Base-by-base conservation (phyloP, 2,888 invertebrate species). In the Escarpia spicata region DNA sequence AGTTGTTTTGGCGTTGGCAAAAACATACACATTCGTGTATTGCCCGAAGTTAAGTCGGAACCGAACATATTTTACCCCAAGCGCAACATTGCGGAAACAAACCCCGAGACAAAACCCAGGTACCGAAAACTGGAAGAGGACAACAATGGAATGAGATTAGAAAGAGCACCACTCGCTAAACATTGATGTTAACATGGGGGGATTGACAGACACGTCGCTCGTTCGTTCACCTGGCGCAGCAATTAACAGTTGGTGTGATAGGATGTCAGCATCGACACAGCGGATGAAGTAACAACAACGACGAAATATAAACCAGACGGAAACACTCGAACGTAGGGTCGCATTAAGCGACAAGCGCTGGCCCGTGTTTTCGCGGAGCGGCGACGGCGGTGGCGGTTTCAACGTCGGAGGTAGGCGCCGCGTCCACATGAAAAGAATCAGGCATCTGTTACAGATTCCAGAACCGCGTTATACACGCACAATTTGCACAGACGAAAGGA, bases 281-380 rank as follows among this genome's bases (percentile, higher is more conserved):
- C 75, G 19, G 19, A 75, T 6, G 26, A 75, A 75, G 19, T 75
- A 75, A 75, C 75, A 75, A 75, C 75, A 26, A 75, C 75, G 19
- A 75, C 75, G 75, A 75, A 26, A 75, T 75, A 75, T 75, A 75
- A 75, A 75, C 75, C 75, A 75, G 75, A 75, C 75, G 75, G 75
- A 75, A 75, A 75, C 75, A 75, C 75, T 75, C 75, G 75, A 15
- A 75, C 75, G 75, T 75, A 75, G 26, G 26, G 75, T 26, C 6
- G 75, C n/a, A 75, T 75, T 75, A 26, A 75, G n/a, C 75, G 75
- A 75, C 75, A n/a, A 19, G 75, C 19, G 75, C 19, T 75, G 75
- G 19, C 75, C 75, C 75, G 75, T 6, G 19, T 75, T 6, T 6
- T 52, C 10, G 52, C 52, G 10, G 9, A 52, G 52, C 52, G 12